Conservation (phyloP, 2,888 invertebrate genomes). For the Rhopalosiphum nymphaeae region DNA sequence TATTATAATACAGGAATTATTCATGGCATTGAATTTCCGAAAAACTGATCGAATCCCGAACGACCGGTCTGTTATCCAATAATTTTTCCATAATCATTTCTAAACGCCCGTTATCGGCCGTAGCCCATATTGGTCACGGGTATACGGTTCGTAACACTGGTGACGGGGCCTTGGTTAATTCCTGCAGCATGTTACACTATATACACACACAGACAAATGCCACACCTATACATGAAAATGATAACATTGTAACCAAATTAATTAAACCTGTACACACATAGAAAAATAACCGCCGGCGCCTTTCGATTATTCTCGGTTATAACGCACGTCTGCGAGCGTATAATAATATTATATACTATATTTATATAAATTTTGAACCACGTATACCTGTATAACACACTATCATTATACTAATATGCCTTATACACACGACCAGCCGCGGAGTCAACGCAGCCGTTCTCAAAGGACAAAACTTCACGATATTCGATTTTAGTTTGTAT, state of each 20-base stretch:
- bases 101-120: neutral
- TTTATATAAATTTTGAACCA: neutral
- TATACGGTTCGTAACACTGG: neutral
- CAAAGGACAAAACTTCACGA: neutral
- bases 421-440: neutral
- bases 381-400: neutral
- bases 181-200: neutral
- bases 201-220: neutral
- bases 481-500: neutral
- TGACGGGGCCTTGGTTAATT: slow-evolving; percentile 16
- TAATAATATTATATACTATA: neutral
- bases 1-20: neutral
- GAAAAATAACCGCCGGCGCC: neutral
- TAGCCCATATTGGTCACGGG: slow-evolving; percentile 2
- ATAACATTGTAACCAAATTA: slow-evolving; percentile 2
- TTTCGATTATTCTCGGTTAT: slow-evolving; percentile 28
- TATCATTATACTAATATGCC: neutral
- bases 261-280: neutral
- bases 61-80: neutral
- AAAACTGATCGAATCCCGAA: slow-evolving; percentile 8
- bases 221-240: neutral
- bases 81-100: slow-evolving; percentile 30
- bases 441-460: neutral
- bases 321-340: neutral
- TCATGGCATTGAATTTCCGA: slow-evolving; percentile 40